These are phyloP conservation scores for Geococcyx californianus DNA, from an alignment of 2,113 vertebrate genomes.

Conservation along the genomic window DNA sequence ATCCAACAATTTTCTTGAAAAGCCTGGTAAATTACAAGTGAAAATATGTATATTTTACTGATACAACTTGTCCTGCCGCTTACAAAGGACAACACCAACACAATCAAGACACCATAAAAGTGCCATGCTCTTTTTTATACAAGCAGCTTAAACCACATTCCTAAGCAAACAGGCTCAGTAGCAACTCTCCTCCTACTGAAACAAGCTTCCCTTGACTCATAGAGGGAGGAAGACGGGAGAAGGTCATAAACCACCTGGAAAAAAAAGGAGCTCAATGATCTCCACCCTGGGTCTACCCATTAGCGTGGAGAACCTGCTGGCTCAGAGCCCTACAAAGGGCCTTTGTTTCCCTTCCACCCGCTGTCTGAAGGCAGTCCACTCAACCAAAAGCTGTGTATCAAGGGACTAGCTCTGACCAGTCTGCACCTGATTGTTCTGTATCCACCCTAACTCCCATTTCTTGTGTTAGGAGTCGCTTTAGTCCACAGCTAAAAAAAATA, in stretches of 20 bases:
- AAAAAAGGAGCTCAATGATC: background rate
- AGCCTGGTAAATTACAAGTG: background rate
- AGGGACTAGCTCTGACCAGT: background rate
- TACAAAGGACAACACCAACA: background rate
- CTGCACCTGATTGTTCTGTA: background rate
- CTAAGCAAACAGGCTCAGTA: background rate
- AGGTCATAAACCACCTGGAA: background rate
- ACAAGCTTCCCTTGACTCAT: background rate
- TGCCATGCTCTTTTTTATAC: background rate
- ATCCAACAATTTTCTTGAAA: background rate
- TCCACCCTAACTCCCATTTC: background rate
- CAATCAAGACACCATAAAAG: background rate
- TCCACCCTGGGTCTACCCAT: background rate
- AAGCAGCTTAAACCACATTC: background rate
- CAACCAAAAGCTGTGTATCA: rapidly evolving
- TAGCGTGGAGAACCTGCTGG: rapidly evolving
- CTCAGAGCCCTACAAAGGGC: background rate
- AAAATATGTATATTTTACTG: background rate
- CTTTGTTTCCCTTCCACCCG: rapidly evolving
- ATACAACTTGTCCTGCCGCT: background rate
- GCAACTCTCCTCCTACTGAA: background rate
- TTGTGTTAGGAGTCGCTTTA: background rate
- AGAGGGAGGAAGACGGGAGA: background rate
- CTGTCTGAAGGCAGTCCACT: background rate
- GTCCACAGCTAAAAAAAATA: background rate